Evolutionary conservation across 2,888 invertebrate genomes (phyloP), one percentile per base, ranked within the genome.

Genomic region (Odontothrips loti): DNA sequence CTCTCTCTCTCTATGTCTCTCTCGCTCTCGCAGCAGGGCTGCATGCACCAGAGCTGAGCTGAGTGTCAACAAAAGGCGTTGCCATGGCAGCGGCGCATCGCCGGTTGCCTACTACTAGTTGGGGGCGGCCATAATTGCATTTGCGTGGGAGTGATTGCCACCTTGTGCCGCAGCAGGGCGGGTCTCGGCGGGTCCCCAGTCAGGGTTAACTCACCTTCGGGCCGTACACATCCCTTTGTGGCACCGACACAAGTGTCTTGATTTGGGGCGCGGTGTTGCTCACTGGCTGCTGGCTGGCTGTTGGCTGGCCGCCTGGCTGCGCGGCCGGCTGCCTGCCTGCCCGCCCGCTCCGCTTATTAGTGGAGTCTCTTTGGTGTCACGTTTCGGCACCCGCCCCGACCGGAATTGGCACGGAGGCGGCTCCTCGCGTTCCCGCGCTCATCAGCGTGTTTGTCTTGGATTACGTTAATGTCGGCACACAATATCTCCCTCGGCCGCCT

Each of bases 221-320:
- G 58, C 51, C 51, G n/a, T n/a, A n/a, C n/a, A n/a, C 23, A 8
- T 75, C 23, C 68, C 68, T 75, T 75, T 75, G 68, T 75, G 10
- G 68, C 12, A 27, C 27, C 68, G 68, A 75, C 68, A 75, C 68
- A 75, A 75, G 68, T 75, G 68, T 75, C 68, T 75, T 75, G 68
- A 75, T 75, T 75, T 75, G 68, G 23, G 23, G 27, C 20, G 63
- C 63, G 58, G 58, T n/a, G 15, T 43, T 2, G 2, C 34, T 43
- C 3, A 4, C 34, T 43, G 34, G 34, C 34, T 43, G 34, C 34
- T 43, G 34, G 3, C 34, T 43, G 34, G 3, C 34, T 43, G 34
- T 6, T 43, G 34, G 34, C 34, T 43, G 34, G 3, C 34, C 6
- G 34, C 34, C 34, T 43, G 34, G 34, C 34, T 6, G 34, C 34